phyloP scores from a whole-genome alignment of 2,888 invertebrate genomes.

The Tachina fera region DNA sequence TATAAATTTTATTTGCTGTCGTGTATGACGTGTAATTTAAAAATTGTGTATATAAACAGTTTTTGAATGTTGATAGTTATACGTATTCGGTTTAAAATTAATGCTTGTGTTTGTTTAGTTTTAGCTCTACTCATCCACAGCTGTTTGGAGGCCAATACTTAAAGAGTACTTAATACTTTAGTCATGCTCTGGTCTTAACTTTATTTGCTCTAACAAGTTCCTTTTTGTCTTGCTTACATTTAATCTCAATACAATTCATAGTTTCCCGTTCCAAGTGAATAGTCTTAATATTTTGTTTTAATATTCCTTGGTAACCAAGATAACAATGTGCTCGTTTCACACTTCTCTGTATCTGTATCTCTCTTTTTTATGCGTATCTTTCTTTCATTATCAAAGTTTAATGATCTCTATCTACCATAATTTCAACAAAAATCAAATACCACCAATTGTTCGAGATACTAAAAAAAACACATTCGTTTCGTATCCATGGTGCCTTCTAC shows the following conservation, averaged over 20 bases:
- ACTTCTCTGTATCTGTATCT: slow-evolving; percentile 16
- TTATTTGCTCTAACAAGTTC: background rate
- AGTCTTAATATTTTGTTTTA: background rate
- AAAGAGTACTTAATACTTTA: no score
- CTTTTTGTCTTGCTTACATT: background rate
- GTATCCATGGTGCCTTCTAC: background rate
- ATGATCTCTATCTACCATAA: slow-evolving; percentile 50
- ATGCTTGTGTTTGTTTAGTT: no score
- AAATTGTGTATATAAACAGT: no score
- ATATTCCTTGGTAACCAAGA: slow-evolving; percentile 5
- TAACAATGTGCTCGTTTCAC: slow-evolving; percentile 29
- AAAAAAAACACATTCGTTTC: background rate
- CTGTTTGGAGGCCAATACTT: no score
- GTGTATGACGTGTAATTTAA: no score
- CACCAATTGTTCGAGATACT: slow-evolving; percentile 62
- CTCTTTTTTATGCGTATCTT: background rate
- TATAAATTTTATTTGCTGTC: no score
- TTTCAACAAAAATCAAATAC: slow-evolving; percentile 35
- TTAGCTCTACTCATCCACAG: no score
- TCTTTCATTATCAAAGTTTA: slow-evolving; percentile 60
- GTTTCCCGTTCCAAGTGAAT: slow-evolving; percentile 12
- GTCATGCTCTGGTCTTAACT: background rate
- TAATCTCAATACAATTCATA: background rate
- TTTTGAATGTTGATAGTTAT: no score
- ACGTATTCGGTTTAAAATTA: no score